phyloP scores from a whole-genome alignment of 1,140 invertebrate genomes.

The Heliconius congener region DNA sequence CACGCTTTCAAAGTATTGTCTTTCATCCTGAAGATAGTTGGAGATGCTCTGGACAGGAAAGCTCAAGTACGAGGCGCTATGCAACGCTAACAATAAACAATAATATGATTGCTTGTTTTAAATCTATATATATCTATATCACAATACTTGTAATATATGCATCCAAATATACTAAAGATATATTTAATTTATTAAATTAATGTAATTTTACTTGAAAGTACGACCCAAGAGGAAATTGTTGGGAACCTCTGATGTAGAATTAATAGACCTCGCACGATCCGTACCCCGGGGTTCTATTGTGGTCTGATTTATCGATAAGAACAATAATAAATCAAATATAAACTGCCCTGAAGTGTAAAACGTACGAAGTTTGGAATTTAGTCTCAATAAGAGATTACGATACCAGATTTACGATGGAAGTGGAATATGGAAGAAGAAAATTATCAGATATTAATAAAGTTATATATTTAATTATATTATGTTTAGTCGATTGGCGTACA shows the following conservation, averaged over 20 bases:
- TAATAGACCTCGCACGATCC: conserved; percentile 73
- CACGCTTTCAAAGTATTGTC: conserved; percentile 71
- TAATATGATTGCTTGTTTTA: background rate
- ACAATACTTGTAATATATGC: background rate
- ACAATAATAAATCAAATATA: conserved; percentile 79
- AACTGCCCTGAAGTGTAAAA: conserved; percentile 55
- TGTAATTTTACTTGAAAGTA: background rate
- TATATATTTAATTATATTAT: no score
- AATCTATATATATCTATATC: background rate
- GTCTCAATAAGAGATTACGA: conserved; percentile 8
- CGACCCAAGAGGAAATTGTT: background rate
- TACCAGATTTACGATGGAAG: background rate
- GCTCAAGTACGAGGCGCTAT: background rate
- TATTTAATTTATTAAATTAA: background rate
- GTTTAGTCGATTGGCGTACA: no score
- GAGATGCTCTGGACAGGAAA: conserved; percentile 62
- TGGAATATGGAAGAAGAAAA: background rate
- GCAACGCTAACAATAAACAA: background rate
- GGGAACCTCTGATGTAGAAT: conserved; percentile 46
- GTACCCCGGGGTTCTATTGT: conserved; percentile 73
- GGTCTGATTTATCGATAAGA: conserved; percentile 76
- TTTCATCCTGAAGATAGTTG: conserved; percentile 67
- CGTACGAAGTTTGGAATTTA: conserved; percentile 24
- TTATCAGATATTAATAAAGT: no score
- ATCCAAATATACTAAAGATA: background rate